Evolutionary conservation across 2,113 vertebrate species (phyloP), one percentile per base, ranked within the genome.

Genomic region (Notarius lentiginosus): DNA sequence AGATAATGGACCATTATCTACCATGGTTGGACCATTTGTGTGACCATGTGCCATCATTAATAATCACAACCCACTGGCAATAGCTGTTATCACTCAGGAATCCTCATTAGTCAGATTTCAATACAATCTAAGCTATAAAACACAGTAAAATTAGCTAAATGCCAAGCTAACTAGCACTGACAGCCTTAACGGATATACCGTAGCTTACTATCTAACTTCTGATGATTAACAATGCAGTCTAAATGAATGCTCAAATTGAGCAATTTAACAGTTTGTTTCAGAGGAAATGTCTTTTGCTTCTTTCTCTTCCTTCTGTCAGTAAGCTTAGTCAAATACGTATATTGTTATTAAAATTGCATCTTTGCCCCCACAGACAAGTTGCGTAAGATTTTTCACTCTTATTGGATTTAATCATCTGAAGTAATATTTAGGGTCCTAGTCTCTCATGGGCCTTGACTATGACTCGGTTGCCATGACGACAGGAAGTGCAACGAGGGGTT

Each of bases 391-490:
- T 79, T 80, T 80, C 41, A 61, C 56, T 41, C 58, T 80, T 61
- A 80, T 80, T 80, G 30, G 27, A 80, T 41, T 80, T 60, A 41
- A 80, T 80, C 30, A 60, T 80, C 55, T 80, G 30, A 80, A 61
- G 55, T 56, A 80, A 80, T 80, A 34, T 61, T 80, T 81, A 61
- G 30, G 55, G 27, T 58, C 15, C 27, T 20, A 11, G 53, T 22
- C 55, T 58, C 56, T 34, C 27, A 34, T 58, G n/a, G n/a, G 77
- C 77, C 27, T 81, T 81, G 56, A 81, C 79, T 61, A 47, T 24
- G 56, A 81, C 56, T 81, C 2, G 20, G 79, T 81, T 81, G 56
- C 79, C 56, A 81, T 81, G 79, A 61, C 56, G 22, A 81, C 79
- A 61, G 56, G 79, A 61, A 58, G 56, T 61, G 55, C 79, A 80